Evolutionary conservation across 2,113 vertebrate species (phyloP), one percentile per base, ranked within the genome.

Genomic region (Scophthalmus maximus): DNA sequence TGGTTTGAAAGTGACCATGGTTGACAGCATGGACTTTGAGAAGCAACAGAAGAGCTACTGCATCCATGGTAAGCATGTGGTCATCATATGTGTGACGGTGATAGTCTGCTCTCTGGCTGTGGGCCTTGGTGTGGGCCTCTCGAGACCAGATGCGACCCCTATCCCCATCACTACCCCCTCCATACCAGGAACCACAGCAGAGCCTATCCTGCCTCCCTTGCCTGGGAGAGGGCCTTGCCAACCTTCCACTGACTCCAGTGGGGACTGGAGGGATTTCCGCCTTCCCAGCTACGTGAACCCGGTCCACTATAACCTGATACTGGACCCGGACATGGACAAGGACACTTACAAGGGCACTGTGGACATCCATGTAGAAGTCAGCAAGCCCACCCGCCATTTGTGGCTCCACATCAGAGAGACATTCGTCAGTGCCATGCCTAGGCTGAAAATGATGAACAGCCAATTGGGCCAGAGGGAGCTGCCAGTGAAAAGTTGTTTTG

Each of bases 401-500:
- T 98, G 97, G 97, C 94, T 99, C 22, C 98, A 99, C 83, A 93
- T 98, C 50, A 90, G 97, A 55, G 95, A 97, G 15, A 96, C 93
- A 0, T 93, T 89, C 72, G 84, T 99, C 79, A 95, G 92, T 3
- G 57, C 69, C 14, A 77, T 83, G 8, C 98, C 97, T 0, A 79
- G 66, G 7, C 88, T 98, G 36, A 46, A 0, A 49, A 12, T 10
- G 62, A 79, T 80, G 40, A 32, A 30, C 51, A 72, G 27, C 23
- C 15, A 52, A 3, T 76, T 40, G 6, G 68, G 25, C 0, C 69
- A 78, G 40, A 74, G 22, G 22, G 56, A 80, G 5, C 66, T 97
- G 61, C 15, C 1, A 1, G 46, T 99, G 61, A 89, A 26, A 0
- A 62, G 88, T 3, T 99, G 98, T 51, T 99, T 99, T 47, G 89